Conservation (phyloP, 2,888 invertebrate species). For the Stenurella melanura region DNA sequence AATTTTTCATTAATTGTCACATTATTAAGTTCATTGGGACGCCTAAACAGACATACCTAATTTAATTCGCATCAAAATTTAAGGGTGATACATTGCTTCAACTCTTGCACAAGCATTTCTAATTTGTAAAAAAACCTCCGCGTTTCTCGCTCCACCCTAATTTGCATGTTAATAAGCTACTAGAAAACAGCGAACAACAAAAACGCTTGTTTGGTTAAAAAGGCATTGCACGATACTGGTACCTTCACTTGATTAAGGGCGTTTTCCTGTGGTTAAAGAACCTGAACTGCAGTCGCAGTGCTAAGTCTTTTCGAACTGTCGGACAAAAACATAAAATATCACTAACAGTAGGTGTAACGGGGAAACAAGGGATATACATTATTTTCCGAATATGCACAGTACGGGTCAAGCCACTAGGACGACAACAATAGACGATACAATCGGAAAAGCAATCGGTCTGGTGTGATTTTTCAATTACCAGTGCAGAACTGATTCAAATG, state of each 20-base stretch:
- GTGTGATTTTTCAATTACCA: background rate
- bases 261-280: slow-evolving; percentile 95
- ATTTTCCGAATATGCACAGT: background rate
- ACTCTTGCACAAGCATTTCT: no score
- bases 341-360: slow-evolving; percentile 13
- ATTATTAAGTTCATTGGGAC: no score
- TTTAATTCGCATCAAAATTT: no score
- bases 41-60: no score
- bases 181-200: slow-evolving; percentile 22
- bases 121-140: no score
- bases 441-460: background rate
- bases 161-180: slow-evolving; percentile 29
- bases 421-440: background rate
- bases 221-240: slow-evolving; percentile 62
- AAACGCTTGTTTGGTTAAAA: slow-evolving; percentile 32
- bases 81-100: no score
- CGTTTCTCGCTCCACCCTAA: no score
- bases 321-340: slow-evolving; percentile 70
- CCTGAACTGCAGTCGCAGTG: slow-evolving; percentile 95
- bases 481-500: background rate
- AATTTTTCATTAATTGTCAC: no score
- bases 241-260: slow-evolving; percentile 87
- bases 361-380: slow-evolving; percentile 15
- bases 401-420: background rate
- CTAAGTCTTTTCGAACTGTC: slow-evolving; percentile 96